Evolutionary conservation across 2,113 vertebrate species (phyloP).

Genomic region (Lampris incognitus): DNA sequence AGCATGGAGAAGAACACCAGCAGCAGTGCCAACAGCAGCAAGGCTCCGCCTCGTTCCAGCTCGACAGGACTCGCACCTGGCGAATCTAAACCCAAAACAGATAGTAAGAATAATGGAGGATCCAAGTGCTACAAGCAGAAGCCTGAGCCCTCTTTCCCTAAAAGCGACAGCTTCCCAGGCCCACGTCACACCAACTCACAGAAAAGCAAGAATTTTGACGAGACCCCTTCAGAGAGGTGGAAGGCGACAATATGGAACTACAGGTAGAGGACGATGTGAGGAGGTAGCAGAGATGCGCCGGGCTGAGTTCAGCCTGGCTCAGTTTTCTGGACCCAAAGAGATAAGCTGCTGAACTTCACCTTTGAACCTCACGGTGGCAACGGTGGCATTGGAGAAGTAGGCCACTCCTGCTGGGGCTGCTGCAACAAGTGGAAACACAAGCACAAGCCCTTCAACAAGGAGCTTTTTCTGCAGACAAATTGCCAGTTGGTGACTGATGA

Average conservation of each 20-base stretch:
- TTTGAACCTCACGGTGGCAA: constrained; percentile 97
- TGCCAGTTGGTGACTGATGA: constrained; percentile 98
- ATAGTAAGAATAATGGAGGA: constrained; percentile 92
- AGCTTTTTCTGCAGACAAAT: constrained; percentile 98
- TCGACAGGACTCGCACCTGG: constrained; percentile 88
- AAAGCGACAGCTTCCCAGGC: constrained; percentile 91
- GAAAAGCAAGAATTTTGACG: constrained; percentile 99
- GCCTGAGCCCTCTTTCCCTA: constrained; percentile 92
- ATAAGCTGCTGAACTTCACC: constrained; percentile 98
- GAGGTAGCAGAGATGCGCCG: constrained; percentile 98
- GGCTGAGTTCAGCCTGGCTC: constrained; percentile 99
- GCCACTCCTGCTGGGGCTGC: constrained; percentile 91
- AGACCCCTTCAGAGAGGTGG: constrained; percentile 95
- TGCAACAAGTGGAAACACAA: constrained; percentile 97
- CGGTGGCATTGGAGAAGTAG: constrained; percentile 84
- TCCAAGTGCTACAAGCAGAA: constrained; percentile 94
- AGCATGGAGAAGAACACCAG: constrained; percentile 86
- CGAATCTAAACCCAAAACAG: constrained; percentile 96
- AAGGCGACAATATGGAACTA: constrained; percentile 87
- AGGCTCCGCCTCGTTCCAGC: constrained; percentile 89
- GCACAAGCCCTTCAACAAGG: constrained; percentile 98
- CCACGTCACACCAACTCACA: constrained; percentile 95
- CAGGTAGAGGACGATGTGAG: constrained; percentile 97
- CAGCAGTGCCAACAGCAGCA: constrained; percentile 85
- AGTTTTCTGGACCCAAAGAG: constrained; percentile 97